Evolutionary conservation across 2,113 vertebrate species (phyloP).

Genomic region (Pogona vitticeps): DNA sequence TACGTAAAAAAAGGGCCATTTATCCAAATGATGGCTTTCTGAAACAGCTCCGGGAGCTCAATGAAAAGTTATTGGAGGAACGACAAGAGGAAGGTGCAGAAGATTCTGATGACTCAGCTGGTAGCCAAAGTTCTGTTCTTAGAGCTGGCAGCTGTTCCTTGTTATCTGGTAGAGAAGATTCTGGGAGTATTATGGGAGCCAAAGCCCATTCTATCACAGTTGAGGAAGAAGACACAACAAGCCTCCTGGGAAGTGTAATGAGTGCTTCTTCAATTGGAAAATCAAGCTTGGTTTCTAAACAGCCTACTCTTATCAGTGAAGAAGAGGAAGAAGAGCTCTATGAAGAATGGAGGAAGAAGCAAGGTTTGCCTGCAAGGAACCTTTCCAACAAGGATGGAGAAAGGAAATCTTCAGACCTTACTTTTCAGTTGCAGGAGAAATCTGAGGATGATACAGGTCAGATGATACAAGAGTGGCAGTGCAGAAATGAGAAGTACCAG

Average conservation of each 20-base stretch:
- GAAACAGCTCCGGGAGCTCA: constrained; percentile 92
- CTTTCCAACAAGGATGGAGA: constrained; percentile 18
- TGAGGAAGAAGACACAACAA: constrained; percentile 86
- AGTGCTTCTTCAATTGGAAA: constrained; percentile 74
- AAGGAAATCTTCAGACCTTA: constrained; percentile 22
- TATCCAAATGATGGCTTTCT: constrained; percentile 94
- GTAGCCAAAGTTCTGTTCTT: constrained; percentile 82
- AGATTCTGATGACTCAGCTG: constrained; percentile 62
- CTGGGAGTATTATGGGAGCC: constrained; percentile 70
- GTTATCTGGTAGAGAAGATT: constrained; percentile 60
- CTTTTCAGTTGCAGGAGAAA: constrained; percentile 47
- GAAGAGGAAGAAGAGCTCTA: constrained; percentile 70
- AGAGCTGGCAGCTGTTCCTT: constrained; percentile 55
- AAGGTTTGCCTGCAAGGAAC: constrained; percentile 61
- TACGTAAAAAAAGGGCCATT: constrained; percentile 90
- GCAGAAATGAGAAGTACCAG: constrained; percentile 87
- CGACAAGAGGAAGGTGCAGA: constrained; percentile 72
- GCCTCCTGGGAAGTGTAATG: constrained; percentile 83
- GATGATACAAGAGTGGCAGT: constrained; percentile 89
- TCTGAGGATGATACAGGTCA: constrained; percentile 75
- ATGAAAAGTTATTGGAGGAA: constrained; percentile 90
- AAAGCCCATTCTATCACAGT: constrained; percentile 77
- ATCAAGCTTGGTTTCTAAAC: constrained; percentile 73
- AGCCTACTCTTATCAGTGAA: constrained; percentile 67
- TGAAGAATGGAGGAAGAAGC: constrained; percentile 58